Evolutionary conservation across 2,113 vertebrate species (phyloP).

Genomic region (Semnopithecus entellus): DNA sequence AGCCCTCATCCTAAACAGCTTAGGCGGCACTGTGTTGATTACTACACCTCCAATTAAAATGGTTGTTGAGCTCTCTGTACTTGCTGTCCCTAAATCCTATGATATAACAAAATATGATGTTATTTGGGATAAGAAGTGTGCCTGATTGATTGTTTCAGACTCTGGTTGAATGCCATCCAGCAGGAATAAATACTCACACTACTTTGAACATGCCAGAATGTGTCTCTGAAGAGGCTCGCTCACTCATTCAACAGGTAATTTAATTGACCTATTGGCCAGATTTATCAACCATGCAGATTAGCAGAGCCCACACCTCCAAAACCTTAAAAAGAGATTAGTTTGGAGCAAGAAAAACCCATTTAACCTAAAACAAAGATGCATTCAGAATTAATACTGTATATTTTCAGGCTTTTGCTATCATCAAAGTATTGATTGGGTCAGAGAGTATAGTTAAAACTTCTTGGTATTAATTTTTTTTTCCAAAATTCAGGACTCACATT

Average conservation of each 20-base stretch:
- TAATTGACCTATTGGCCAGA: neutral
- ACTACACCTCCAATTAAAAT: neutral
- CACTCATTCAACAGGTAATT: conserved; percentile 95
- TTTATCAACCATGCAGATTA: neutral
- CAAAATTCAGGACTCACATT: neutral
- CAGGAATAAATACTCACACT: conserved; percentile 95
- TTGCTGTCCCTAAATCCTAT: neutral
- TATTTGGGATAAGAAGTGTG: conserved; percentile 42
- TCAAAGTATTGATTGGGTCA: neutral
- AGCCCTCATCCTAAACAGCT: neutral
- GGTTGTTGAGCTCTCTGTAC: neutral
- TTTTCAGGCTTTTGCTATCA: neutral
- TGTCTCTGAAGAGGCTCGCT: conserved; percentile 94
- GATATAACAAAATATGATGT: neutral
- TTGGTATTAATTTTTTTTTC: neutral
- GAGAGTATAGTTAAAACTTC: conserved; percentile 22
- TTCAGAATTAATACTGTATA: neutral
- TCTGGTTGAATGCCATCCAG: conserved; percentile 94
- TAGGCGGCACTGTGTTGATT: neutral
- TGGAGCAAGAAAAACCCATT: neutral
- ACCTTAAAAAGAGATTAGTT: conserved; percentile 21
- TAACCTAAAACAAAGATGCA: neutral
- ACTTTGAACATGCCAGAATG: conserved; percentile 93
- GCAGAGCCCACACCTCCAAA: neutral
- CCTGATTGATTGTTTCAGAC: conserved; percentile 79